Evolutionary conservation across 2,797 vertebrate species (phyloP).

Genomic region (Podarcis lilfordi): DNA sequence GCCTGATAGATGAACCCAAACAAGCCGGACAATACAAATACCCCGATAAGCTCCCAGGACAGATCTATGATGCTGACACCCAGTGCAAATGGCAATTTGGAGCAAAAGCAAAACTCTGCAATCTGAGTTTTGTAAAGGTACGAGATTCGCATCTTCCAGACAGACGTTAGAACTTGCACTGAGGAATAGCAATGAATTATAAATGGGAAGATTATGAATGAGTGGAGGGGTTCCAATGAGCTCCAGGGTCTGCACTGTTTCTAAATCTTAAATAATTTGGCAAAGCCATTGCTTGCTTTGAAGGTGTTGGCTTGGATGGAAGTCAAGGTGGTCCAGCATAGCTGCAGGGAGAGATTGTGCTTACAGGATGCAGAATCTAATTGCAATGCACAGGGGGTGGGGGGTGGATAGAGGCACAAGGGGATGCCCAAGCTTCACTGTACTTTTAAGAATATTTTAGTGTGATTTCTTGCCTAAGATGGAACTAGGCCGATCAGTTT

Average conservation of each 20-base stretch:
- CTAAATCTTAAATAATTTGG: conserved; percentile 65
- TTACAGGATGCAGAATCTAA: conserved; percentile 2
- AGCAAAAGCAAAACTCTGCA: conserved; percentile 93
- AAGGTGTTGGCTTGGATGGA: conserved; percentile 50
- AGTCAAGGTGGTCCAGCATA: conserved; percentile 26
- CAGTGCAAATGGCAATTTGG: conserved; percentile 99
- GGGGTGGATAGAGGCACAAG: background rate
- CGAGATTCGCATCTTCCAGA: conserved; percentile 47
- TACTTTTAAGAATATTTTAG: background rate
- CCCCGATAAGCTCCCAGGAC: conserved; percentile 93
- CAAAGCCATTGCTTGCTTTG: conserved; percentile 56
- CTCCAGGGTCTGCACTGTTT: conserved; percentile 61
- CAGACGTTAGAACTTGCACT: conserved; percentile 46
- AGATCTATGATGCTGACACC: conserved; percentile 95
- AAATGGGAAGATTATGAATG: conserved; percentile 12
- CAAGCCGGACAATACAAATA: conserved; percentile 94
- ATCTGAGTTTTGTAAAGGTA: conserved; percentile 96
- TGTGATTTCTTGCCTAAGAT: background rate
- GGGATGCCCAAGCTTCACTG: background rate
- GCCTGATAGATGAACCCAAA: conserved; percentile 95
- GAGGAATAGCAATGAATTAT: conserved; percentile 35
- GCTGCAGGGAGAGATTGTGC: conserved; percentile 40
- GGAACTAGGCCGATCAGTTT: background rate
- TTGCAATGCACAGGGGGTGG: conserved; percentile 19
- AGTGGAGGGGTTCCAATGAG: conserved; percentile 46